phyloP scores from a whole-genome alignment of 1,140 invertebrate genomes.

The Tetragnatha versicolor region DNA sequence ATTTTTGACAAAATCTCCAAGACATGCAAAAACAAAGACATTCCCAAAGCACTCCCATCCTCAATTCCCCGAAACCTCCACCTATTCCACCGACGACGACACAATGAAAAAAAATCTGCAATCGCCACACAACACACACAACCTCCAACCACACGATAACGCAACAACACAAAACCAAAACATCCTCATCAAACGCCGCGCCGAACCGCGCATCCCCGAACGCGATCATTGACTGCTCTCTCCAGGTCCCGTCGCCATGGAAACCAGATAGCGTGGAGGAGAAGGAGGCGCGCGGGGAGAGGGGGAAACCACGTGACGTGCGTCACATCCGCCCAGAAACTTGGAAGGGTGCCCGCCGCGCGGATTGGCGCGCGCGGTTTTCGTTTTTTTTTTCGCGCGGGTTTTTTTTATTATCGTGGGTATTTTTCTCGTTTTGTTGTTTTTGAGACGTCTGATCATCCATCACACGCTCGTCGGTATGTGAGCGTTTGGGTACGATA shows the following conservation, averaged over 20 bases:
- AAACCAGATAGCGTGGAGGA: conserved; percentile 31
- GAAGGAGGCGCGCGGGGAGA: neutral
- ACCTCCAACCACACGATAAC: neutral
- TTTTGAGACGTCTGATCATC: too few species aligned
- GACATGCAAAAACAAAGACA: too few species aligned
- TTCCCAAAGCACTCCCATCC: too few species aligned
- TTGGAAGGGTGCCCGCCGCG: conserved; percentile 45
- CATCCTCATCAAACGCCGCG: neutral
- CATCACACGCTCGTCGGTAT: too few species aligned
- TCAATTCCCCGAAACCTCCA: too few species aligned
- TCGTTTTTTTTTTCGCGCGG: too few species aligned
- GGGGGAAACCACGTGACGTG: conserved; percentile 36
- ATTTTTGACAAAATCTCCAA: too few species aligned
- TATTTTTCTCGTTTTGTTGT: too few species aligned
- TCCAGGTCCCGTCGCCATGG: conserved; percentile 47
- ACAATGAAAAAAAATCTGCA: neutral
- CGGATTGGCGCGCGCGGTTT: conserved; percentile 8
- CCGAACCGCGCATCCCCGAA: neutral
- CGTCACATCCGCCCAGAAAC: conserved; percentile 49
- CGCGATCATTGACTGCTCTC: conserved; percentile 38
- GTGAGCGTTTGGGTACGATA: too few species aligned
- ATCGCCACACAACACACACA: neutral
- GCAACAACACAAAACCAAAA: neutral
- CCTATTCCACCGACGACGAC: too few species aligned
- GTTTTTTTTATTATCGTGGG: too few species aligned